These are phyloP conservation scores for Odontothrips loti DNA, from an alignment of 2,888 invertebrate genomes.

Conservation along the genomic window DNA sequence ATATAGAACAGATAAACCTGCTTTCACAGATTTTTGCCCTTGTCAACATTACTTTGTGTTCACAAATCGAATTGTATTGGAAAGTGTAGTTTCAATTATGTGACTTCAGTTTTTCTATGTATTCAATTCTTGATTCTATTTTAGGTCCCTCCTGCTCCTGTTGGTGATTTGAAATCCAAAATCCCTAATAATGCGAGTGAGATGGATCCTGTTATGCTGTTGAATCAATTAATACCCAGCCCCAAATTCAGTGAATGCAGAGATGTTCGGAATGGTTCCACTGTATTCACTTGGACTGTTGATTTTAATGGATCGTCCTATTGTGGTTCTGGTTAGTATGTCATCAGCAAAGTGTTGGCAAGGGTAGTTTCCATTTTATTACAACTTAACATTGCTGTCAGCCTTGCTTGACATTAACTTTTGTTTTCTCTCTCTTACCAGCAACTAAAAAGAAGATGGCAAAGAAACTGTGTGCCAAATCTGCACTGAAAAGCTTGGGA, in stretches of 20 bases:
- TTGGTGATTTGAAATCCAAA: not conserved
- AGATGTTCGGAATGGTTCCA: not conserved
- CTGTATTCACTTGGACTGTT: not conserved
- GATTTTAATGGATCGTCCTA: not conserved
- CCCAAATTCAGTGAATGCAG: not conserved
- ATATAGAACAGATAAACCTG: no score
- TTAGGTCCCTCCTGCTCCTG: not conserved
- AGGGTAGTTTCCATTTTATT: not conserved
- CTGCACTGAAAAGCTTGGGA: not conserved
- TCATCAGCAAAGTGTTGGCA: not conserved
- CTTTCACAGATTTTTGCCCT: no score
- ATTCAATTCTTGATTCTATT: not conserved
- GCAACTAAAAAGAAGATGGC: conserved; percentile 3
- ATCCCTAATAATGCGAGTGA: not conserved
- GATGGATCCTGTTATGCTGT: not conserved
- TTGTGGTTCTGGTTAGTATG: not conserved
- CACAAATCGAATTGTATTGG: no score
- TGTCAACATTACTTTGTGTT: no score
- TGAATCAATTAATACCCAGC: not conserved
- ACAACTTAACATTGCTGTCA: not conserved
- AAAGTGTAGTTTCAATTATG: not conserved
- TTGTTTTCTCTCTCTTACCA: not conserved
- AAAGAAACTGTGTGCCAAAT: conserved; percentile 6
- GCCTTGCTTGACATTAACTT: not conserved
- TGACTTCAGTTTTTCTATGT: not conserved